phyloP scores from a whole-genome alignment of 2,113 vertebrate genomes.

The Mirza zaza region DNA sequence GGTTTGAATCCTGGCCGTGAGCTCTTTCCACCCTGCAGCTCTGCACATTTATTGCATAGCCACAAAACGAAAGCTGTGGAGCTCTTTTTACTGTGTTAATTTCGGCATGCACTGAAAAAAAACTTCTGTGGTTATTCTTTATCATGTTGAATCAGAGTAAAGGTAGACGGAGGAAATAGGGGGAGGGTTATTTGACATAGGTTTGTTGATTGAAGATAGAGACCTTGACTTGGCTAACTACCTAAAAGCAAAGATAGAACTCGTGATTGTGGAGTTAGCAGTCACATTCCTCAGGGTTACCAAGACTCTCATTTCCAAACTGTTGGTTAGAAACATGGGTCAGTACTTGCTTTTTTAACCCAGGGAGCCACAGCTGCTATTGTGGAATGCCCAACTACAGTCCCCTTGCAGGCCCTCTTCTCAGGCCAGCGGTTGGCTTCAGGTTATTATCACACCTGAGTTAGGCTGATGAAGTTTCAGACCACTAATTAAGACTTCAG shows the following conservation, averaged over 20 bases:
- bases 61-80: not conserved
- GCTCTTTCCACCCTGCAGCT: not conserved
- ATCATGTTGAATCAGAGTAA: not conserved
- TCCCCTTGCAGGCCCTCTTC: not conserved
- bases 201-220: not conserved
- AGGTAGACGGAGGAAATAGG: not conserved
- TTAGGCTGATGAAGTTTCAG: not conserved
- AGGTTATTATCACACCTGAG: not conserved
- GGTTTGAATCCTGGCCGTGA: not conserved
- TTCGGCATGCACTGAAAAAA: not conserved
- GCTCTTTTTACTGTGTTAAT: not conserved
- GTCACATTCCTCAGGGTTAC: not conserved
- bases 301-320: not conserved
- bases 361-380: not conserved
- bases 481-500: not conserved
- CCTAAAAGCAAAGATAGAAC: not conserved
- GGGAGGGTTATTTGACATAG: not conserved
- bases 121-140: not conserved
- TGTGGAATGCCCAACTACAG: not conserved
- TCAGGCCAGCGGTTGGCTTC: not conserved
- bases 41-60: not conserved
- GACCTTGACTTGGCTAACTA: not conserved
- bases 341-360: not conserved
- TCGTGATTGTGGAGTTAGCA: not conserved
- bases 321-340: not conserved